phyloP scores from a whole-genome alignment of 2,113 vertebrate genomes.

The Clupea harengus region DNA sequence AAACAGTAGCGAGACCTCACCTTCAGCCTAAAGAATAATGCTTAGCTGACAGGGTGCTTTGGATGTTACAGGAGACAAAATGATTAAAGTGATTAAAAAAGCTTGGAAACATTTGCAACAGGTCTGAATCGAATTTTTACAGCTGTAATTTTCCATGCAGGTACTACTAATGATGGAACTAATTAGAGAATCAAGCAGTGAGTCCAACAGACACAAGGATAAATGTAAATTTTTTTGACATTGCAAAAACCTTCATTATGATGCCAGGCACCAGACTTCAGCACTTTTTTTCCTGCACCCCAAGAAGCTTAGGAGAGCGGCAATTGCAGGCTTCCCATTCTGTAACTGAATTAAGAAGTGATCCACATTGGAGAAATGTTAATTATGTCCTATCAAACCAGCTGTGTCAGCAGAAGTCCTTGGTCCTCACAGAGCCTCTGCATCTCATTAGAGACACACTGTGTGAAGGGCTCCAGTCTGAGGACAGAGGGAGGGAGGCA shows the following conservation, averaged over 20 bases:
- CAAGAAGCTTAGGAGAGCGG: not conserved
- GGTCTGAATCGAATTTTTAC: not conserved
- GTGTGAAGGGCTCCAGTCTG: not conserved
- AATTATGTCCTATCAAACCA: constrained; percentile 12
- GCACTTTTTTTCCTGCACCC: not conserved
- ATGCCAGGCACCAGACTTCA: not conserved
- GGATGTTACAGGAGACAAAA: not conserved
- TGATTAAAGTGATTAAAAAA: not conserved
- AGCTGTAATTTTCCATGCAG: not conserved
- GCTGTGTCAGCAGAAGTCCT: not conserved
- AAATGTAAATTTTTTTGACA: constrained; percentile 3
- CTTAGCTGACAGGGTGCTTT: not conserved
- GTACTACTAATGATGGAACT: not conserved
- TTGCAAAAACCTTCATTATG: constrained; percentile 1
- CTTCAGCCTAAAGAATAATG: not conserved
- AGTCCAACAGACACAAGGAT: constrained; percentile 1
- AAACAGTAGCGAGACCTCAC: not conserved
- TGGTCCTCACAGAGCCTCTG: not conserved
- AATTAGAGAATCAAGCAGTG: not conserved
- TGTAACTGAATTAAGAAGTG: not conserved
- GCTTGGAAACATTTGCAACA: not conserved
- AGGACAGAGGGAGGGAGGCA: not conserved
- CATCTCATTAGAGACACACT: not conserved
- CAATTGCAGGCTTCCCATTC: not conserved
- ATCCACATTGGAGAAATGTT: not conserved